Conservation (phyloP, 2,888 invertebrate genomes). For the Torymus aiolomorphi region DNA sequence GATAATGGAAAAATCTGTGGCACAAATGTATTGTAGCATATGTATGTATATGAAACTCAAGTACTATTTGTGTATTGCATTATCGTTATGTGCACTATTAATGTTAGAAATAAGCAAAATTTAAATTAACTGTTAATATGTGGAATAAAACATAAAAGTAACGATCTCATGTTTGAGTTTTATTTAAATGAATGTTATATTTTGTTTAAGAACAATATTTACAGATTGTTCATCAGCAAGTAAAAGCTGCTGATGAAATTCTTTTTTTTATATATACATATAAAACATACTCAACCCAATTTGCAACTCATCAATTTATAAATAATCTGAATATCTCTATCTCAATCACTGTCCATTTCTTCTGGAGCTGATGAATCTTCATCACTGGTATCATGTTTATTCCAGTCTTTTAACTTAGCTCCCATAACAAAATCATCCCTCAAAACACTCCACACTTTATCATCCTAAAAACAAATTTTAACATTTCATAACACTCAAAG, state of each 20-base stretch:
- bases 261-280: not conserved
- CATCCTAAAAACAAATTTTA: slow-evolving; percentile 45
- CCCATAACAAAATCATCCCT: slow-evolving; percentile 94
- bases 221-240: slow-evolving; percentile 11
- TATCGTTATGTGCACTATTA: slow-evolving; percentile 51
- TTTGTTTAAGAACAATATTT: slow-evolving; percentile 34
- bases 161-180: slow-evolving; percentile 35
- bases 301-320: slow-evolving; percentile 43
- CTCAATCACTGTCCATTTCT: slow-evolving; percentile 67
- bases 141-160: slow-evolving; percentile 48
- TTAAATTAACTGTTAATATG: slow-evolving; percentile 49
- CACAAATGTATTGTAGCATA: slow-evolving; percentile 51
- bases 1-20: slow-evolving; percentile 44
- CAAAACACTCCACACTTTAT: slow-evolving; percentile 76
- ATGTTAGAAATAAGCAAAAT: slow-evolving; percentile 53
- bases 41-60: slow-evolving; percentile 51
- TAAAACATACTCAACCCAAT: too few relatives aligned
- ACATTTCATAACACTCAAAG: too few relatives aligned
- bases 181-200: slow-evolving; percentile 45
- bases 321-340: slow-evolving; percentile 22
- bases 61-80: slow-evolving; percentile 53
- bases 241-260: slow-evolving; percentile 20
- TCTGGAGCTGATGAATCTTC: slow-evolving; percentile 68
- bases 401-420: slow-evolving; percentile 94
- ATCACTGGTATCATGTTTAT: slow-evolving; percentile 81